These are phyloP conservation scores for Phalacrocorax aristotelis DNA, from an alignment of 2,113 vertebrate genomes.

Conservation along the genomic window DNA sequence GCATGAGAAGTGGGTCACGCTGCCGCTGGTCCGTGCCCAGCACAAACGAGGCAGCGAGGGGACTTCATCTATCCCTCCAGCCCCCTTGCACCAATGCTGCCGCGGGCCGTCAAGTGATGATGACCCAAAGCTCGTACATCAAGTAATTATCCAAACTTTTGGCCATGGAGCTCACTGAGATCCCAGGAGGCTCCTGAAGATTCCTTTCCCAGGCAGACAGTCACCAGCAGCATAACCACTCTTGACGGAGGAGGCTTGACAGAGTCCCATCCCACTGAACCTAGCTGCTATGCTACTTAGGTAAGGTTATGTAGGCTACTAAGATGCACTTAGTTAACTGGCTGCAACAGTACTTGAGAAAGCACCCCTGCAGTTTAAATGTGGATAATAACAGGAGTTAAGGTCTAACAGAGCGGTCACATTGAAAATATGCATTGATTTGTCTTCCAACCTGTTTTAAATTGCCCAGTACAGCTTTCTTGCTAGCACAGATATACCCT, in stretches of 20 bases:
- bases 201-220: not conserved
- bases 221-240: not conserved
- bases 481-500: not conserved
- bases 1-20: rapidly evolving
- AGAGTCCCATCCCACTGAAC: not conserved
- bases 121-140: not conserved
- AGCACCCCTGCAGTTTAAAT: not conserved
- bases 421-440: not conserved
- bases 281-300: not conserved
- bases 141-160: not conserved
- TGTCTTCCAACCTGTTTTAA: not conserved
- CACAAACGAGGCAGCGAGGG: rapidly evolving
- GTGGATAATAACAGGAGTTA: not conserved
- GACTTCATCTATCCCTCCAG: not conserved
- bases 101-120: rapidly evolving
- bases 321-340: not conserved
- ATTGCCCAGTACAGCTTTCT: not conserved
- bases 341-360: not conserved
- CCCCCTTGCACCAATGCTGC: rapidly evolving
- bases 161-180: not conserved
- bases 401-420: not conserved
- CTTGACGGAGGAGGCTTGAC: not conserved
- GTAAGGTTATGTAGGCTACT: not conserved
- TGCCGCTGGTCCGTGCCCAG: not conserved
- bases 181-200: not conserved